Evolutionary conservation across 2,888 invertebrate species (phyloP).

Genomic region (Protonemura montana): DNA sequence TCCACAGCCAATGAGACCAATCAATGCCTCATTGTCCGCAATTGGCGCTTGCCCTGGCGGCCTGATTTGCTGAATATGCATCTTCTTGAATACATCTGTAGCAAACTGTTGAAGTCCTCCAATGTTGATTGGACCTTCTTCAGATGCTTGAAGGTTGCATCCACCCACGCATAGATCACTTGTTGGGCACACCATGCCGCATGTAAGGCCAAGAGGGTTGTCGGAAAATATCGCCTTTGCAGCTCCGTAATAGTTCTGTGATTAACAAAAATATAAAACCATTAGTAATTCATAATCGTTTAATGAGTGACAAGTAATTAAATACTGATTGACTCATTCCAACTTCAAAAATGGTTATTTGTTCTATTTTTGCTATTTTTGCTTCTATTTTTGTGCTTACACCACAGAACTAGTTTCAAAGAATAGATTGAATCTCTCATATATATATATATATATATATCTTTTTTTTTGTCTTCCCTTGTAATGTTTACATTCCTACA

Average conservation of each 20-base stretch:
- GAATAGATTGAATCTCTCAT: too few relatives aligned
- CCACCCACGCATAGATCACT: conserved; percentile 98
- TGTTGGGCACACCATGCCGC: conserved; percentile 99
- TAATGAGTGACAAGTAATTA: too few relatives aligned
- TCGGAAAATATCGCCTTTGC: conserved; percentile 96
- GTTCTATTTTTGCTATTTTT: too few relatives aligned
- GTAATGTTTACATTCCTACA: too few relatives aligned
- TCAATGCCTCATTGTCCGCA: conserved; percentile 67
- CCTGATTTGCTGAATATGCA: conserved; percentile 88
- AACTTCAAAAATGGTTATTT: too few relatives aligned
- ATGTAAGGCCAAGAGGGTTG: conserved; percentile 93
- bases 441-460: too few relatives aligned
- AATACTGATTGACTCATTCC: too few relatives aligned
- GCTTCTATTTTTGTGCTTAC: too few relatives aligned
- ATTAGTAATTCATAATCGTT: too few relatives aligned
- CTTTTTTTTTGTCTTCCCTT: too few relatives aligned
- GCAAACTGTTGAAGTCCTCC: conserved; percentile 98
- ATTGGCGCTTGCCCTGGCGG: conserved; percentile 69
- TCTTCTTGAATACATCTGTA: conserved; percentile 91
- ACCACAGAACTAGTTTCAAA: too few relatives aligned
- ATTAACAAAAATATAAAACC: conserved; percentile 43
- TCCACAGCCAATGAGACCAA: conserved; percentile 92
- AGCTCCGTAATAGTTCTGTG: conserved; percentile 96
- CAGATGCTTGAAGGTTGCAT: conserved; percentile 93
- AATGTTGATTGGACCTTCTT: conserved; percentile 98